These are phyloP conservation scores for Phanerotoma sp. DNA, from an alignment of 2,888 invertebrate genomes.

Conservation along the genomic window DNA sequence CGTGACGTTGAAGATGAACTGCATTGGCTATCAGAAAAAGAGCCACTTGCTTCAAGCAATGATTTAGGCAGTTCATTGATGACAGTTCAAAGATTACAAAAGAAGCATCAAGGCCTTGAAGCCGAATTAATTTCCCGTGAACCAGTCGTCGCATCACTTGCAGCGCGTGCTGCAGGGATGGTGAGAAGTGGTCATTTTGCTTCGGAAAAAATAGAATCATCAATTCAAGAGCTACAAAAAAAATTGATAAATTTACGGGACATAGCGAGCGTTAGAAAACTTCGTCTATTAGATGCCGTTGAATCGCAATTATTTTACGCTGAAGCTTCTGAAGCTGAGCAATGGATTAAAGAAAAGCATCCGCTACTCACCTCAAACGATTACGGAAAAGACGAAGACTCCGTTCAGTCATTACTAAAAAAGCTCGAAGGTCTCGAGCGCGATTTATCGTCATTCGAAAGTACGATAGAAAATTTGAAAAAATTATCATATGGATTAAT, in stretches of 20 bases:
- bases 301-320: slow-evolving; percentile 87
- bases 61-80: slow-evolving; percentile 69
- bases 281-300: slow-evolving; percentile 76
- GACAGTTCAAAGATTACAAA: slow-evolving; percentile 85
- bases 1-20: slow-evolving; percentile 92
- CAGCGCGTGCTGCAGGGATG: slow-evolving; percentile 76
- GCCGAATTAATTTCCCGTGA: slow-evolving; percentile 87
- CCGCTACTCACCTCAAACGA: slow-evolving; percentile 75
- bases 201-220: slow-evolving; percentile 69
- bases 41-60: slow-evolving; percentile 68
- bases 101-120: slow-evolving; percentile 91
- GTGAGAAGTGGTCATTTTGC: slow-evolving; percentile 85
- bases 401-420: slow-evolving; percentile 79
- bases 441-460: slow-evolving; percentile 79
- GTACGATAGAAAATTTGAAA: slow-evolving; percentile 70
- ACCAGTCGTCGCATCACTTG: slow-evolving; percentile 74
- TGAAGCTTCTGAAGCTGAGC: slow-evolving; percentile 86
- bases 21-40: slow-evolving; percentile 84
- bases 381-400: slow-evolving; percentile 90
- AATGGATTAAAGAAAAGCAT: slow-evolving; percentile 88
- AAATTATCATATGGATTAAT: slow-evolving; percentile 69
- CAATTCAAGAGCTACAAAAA: slow-evolving; percentile 69
- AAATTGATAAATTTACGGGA: slow-evolving; percentile 72
- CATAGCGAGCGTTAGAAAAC: slow-evolving; percentile 69
- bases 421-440: slow-evolving; percentile 81